Evolutionary conservation across 2,113 vertebrate genomes (phyloP).

Genomic region (Pachypanchax playfairii): DNA sequence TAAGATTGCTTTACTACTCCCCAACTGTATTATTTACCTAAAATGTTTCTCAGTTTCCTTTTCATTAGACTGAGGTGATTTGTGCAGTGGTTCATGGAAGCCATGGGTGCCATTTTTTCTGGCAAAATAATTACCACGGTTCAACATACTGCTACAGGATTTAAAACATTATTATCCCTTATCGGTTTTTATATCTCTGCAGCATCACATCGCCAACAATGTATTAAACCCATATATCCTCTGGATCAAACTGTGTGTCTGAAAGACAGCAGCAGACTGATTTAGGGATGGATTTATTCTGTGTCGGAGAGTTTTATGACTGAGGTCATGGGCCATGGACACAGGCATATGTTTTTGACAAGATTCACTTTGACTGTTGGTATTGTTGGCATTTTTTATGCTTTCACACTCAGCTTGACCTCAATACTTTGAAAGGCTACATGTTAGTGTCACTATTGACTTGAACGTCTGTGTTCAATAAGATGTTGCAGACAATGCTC

Average conservation of each 20-base stretch:
- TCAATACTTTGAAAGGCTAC: constrained; percentile 55
- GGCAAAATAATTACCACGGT: too few species aligned
- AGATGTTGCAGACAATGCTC: constrained; percentile 7
- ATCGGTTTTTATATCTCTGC: constrained; percentile 9
- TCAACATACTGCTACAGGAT: neutral
- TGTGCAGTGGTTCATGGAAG: too few species aligned
- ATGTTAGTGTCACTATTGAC: constrained; percentile 65
- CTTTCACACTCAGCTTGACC: constrained; percentile 48
- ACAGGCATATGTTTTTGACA: constrained; percentile 68
- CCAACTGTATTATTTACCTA: neutral
- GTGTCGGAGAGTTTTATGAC: constrained; percentile 73
- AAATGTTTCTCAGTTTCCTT: neutral
- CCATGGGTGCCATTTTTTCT: too few species aligned
- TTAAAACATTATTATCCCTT: neutral
- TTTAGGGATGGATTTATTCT: constrained; percentile 63
- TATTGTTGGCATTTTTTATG: constrained; percentile 50
- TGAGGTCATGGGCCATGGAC: constrained; percentile 66
- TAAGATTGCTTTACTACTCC: neutral
- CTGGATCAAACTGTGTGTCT: constrained; percentile 65
- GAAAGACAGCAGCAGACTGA: constrained; percentile 54
- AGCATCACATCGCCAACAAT: constrained; percentile 43
- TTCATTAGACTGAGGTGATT: too few species aligned
- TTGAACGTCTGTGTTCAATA: constrained; percentile 47
- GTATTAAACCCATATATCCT: constrained; percentile 73
- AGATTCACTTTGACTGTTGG: constrained; percentile 61